Conservation (phyloP, 2,797 vertebrate genomes). For the Zalophus californianus region DNA sequence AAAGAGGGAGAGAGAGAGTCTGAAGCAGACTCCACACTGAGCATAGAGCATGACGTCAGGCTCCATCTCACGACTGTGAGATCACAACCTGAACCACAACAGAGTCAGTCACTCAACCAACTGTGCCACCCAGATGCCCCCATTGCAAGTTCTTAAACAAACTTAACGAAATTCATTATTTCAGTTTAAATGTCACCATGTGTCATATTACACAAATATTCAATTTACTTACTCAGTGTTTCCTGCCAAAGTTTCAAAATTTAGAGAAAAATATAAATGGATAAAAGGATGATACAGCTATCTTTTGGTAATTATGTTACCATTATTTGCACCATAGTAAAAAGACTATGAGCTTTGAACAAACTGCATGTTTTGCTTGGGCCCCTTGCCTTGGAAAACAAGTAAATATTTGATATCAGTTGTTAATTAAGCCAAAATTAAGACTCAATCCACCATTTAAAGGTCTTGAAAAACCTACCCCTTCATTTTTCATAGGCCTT, state of each 20-base stretch:
- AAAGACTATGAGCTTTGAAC: neutral
- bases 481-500: neutral
- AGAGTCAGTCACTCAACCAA: neutral
- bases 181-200: neutral
- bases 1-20: neutral
- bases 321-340: neutral
- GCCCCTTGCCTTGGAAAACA: neutral
- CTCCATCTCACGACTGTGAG: neutral
- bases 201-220: neutral
- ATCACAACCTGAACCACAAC: neutral
- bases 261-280: neutral
- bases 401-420: neutral
- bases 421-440: constrained; percentile 34
- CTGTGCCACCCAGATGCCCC: neutral
- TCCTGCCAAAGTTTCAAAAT: neutral
- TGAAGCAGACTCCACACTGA: neutral
- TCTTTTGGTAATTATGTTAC: neutral
- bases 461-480: neutral
- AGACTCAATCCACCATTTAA: neutral
- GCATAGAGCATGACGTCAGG: neutral
- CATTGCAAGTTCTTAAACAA: neutral
- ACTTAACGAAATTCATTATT: neutral
- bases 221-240: neutral
- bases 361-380: neutral
- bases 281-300: neutral